Evolutionary conservation across 2,888 invertebrate genomes (phyloP).

Genomic region (Emmelina monodactyla): DNA sequence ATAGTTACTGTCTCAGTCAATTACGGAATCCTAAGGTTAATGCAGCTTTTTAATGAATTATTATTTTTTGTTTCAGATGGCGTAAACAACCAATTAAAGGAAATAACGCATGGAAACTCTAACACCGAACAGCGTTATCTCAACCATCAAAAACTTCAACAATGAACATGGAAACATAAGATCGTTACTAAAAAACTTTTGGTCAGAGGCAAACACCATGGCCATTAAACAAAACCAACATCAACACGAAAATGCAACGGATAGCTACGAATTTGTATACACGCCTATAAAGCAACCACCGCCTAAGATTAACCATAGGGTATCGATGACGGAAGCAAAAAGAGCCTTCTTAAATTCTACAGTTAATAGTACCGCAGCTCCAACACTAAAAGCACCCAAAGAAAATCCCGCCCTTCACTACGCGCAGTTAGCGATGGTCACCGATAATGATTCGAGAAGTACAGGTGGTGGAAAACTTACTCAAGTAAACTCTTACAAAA

Average conservation of each 20-base stretch:
- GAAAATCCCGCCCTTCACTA: slow-evolving; percentile 38
- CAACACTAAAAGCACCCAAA: slow-evolving; percentile 18
- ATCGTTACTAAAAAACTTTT: slow-evolving; percentile 42
- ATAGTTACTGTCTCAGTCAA: slow-evolving; percentile 11
- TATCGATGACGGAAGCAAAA: slow-evolving; percentile 44
- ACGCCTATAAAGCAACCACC: slow-evolving; percentile 41
- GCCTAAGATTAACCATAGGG: slow-evolving; percentile 30
- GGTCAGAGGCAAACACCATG: slow-evolving; percentile 44
- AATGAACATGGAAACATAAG: slow-evolving; percentile 47
- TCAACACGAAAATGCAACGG: slow-evolving; percentile 17
- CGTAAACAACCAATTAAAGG: slow-evolving; percentile 41
- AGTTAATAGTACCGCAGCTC: slow-evolving; percentile 21
- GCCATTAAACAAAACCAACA: slow-evolving; percentile 53
- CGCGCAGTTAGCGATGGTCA: slow-evolving; percentile 49
- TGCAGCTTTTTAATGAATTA: slow-evolving; percentile 2
- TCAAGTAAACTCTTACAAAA: slow-evolving; percentile 21
- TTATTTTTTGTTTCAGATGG: slow-evolving; percentile 48
- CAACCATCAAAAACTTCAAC: slow-evolving; percentile 40
- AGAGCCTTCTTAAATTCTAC: slow-evolving; percentile 48
- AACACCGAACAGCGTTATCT: slow-evolving; percentile 38
- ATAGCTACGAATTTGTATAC: slow-evolving; percentile 40
- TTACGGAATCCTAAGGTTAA: neutral
- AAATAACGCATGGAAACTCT: slow-evolving; percentile 42
- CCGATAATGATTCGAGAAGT: slow-evolving; percentile 49
- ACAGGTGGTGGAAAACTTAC: slow-evolving; percentile 46